A percentile compares a stretch with the other conserved stretches of the same genome.
These are phyloP conservation scores for Puffinus mauretanicus DNA, from an alignment of 2,113 vertebrate genomes.

Conservation along the genomic window DNA sequence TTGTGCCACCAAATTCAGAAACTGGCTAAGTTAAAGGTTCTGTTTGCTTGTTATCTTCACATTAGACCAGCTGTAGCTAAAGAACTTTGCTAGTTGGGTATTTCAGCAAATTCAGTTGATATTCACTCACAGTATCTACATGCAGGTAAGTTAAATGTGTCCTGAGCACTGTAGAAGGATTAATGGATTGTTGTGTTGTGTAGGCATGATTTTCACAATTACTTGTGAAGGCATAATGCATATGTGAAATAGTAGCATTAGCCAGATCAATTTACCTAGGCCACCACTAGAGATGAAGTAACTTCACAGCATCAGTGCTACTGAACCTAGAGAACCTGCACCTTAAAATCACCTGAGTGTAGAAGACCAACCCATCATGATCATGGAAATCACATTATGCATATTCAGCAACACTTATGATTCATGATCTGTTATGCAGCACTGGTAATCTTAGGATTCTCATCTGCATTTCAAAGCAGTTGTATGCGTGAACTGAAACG, in stretches of 20 bases:
- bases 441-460: background rate
- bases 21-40: background rate
- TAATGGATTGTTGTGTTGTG: background rate
- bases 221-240: background rate
- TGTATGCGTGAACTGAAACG: rapidly evolving
- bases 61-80: background rate
- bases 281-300: background rate
- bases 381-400: background rate
- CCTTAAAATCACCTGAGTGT: too few relatives aligned
- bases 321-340: background rate
- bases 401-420: background rate
- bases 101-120: background rate
- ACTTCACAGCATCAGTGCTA: background rate
- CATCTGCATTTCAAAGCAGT: background rate
- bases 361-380: background rate
- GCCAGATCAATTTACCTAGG: background rate
- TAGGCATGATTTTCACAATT: background rate
- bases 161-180: background rate
- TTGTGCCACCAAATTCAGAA: background rate
- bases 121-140: background rate
- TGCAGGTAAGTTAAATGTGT: background rate
- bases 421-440: background rate
- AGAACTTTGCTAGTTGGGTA: background rate
- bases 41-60: background rate
- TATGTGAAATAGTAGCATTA: background rate